A percentile compares a stretch with the other conserved stretches of the same genome.
Conservation (phyloP, 2,888 invertebrate species). For the Hoplodrina blanda region DNA sequence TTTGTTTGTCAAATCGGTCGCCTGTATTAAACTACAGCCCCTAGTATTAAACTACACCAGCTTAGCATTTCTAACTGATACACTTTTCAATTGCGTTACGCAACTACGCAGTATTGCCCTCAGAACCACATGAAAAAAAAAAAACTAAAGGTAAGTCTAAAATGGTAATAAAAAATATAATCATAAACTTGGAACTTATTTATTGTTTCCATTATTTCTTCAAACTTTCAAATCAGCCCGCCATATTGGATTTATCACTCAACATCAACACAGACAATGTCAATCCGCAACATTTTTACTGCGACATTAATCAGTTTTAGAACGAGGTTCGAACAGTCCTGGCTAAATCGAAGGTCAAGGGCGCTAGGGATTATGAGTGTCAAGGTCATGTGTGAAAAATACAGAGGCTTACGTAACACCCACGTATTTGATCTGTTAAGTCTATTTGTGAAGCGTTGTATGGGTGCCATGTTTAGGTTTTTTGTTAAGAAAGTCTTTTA, state of each 20-base stretch:
- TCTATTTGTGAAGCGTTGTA: slow-evolving; percentile 47
- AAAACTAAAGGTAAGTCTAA: slow-evolving; percentile 8
- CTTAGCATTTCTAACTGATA: slow-evolving; percentile 1
- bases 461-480: slow-evolving; percentile 26
- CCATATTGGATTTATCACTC: slow-evolving; percentile 40
- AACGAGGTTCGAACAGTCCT: slow-evolving; percentile 34
- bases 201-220: slow-evolving; percentile 21
- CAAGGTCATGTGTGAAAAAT: slow-evolving; percentile 58
- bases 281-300: slow-evolving; percentile 44
- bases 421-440: slow-evolving; percentile 44
- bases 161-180: slow-evolving; percentile 20
- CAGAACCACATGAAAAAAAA: neutral
- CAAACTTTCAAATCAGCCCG: neutral
- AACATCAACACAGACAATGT: slow-evolving; percentile 23
- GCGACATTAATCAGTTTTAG: slow-evolving; percentile 49
- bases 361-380: slow-evolving; percentile 31
- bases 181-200: slow-evolving; percentile 10
- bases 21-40: neutral
- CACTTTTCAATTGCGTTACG: neutral
- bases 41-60: neutral
- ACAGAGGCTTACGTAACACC: slow-evolving; percentile 41
- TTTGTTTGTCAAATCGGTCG: slow-evolving; percentile 11
- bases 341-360: slow-evolving; percentile 45
- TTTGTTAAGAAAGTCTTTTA: slow-evolving; percentile 33
- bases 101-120: neutral